Percentiles rank a stretch among this genome's conserved stretches.
Conservation (phyloP, 2,888 invertebrate genomes). For the Acanthosepion esculentum region DNA sequence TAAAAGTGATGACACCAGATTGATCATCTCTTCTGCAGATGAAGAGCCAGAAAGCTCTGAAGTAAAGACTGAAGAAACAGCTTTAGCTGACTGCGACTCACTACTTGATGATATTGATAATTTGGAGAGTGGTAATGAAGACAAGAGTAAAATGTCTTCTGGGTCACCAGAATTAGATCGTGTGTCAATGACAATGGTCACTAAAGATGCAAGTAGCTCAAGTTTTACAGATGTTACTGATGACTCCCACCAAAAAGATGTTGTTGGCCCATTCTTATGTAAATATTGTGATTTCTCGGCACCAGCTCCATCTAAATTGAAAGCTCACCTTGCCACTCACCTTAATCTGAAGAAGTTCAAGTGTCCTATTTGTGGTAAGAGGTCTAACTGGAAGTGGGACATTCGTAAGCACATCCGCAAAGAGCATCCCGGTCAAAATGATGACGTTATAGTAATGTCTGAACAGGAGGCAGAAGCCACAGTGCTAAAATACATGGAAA, state of each 20-base stretch:
- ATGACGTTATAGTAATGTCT: constrained; percentile 65
- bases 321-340: constrained; percentile 71
- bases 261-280: constrained; percentile 57
- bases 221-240: not conserved
- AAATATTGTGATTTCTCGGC: constrained; percentile 65
- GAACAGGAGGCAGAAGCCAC: constrained; percentile 70
- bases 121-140: not conserved
- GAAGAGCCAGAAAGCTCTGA: not conserved
- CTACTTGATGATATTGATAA: not conserved
- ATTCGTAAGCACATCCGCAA: constrained; percentile 71
- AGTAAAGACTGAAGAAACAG: not conserved
- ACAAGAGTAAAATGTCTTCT: not conserved
- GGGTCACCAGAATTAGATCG: not conserved
- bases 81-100: not conserved
- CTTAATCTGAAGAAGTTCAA: constrained; percentile 71
- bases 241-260: constrained; percentile 49
- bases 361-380: constrained; percentile 71
- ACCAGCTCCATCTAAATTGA: constrained; percentile 69
- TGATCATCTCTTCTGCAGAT: not conserved
- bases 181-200: not conserved
- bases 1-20: not conserved
- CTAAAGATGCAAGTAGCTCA: not conserved
- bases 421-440: constrained; percentile 60
- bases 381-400: constrained; percentile 74
- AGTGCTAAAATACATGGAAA: constrained; percentile 67